Evolutionary conservation across 2,888 invertebrate genomes (phyloP).

Genomic region (Gryllus longicercus): DNA sequence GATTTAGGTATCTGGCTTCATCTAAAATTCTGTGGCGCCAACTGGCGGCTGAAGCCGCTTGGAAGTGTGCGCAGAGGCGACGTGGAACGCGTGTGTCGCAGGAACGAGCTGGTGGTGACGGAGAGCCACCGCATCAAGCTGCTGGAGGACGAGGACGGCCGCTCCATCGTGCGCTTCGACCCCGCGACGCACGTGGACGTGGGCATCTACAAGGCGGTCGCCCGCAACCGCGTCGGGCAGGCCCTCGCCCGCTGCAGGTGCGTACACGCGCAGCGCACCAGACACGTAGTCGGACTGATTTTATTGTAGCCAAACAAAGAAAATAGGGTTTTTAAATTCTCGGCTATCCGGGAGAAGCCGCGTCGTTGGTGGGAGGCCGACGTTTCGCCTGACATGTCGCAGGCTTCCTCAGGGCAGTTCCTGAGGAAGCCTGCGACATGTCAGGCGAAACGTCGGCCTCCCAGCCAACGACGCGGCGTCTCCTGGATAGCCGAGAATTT

Average conservation of each 20-base stretch:
- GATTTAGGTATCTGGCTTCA: neutral
- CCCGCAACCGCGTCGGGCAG: constrained; percentile 70
- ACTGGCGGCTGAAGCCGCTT: neutral
- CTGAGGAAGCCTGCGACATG: no score
- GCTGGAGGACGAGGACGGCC: constrained; percentile 69
- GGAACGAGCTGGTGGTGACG: constrained; percentile 77
- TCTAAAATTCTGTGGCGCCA: neutral
- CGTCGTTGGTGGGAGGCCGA: no score
- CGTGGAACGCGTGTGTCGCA: constrained; percentile 40
- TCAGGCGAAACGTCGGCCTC: no score
- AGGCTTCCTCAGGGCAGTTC: no score
- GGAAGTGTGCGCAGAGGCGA: no score
- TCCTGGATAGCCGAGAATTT: no score
- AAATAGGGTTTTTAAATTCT: no score
- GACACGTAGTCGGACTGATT: no score
- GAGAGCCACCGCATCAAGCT: constrained; percentile 74
- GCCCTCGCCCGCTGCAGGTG: constrained; percentile 49
- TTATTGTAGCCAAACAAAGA: no score
- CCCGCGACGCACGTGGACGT: constrained; percentile 79
- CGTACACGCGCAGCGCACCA: neutral
- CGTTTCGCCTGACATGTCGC: no score
- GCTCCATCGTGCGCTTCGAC: constrained; percentile 73
- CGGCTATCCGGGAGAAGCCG: no score
- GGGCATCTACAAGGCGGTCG: constrained; percentile 92
- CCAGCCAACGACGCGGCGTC: no score